A percentile compares a stretch with the other conserved stretches of the same genome.
These are phyloP conservation scores for Bathynomus jamesi DNA, from an alignment of 1,140 invertebrate genomes.

Conservation along the genomic window DNA sequence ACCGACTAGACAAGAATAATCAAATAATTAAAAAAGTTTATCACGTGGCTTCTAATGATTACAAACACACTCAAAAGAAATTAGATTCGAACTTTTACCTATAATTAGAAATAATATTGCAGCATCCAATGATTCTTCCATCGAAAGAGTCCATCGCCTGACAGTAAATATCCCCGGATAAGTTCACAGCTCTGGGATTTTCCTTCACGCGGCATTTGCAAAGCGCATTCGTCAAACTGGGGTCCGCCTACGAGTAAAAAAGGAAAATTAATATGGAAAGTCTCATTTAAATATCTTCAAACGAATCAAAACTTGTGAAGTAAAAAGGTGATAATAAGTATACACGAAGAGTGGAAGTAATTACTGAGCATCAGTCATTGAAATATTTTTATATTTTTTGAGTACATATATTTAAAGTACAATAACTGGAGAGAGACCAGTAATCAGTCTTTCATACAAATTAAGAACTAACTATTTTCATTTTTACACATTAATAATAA, in stretches of 20 bases:
- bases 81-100: constrained; percentile 32
- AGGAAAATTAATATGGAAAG: background rate
- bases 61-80: too few species aligned
- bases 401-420: background rate
- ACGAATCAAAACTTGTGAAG: background rate
- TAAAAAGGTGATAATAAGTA: background rate
- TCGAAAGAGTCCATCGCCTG: constrained; percentile 72
- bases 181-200: constrained; percentile 23
- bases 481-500: too few species aligned
- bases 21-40: too few species aligned
- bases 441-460: too few species aligned
- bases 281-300: background rate
- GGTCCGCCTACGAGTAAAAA: constrained; percentile 19
- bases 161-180: constrained; percentile 43
- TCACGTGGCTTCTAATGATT: too few species aligned
- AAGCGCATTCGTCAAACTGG: constrained; percentile 27
- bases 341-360: background rate
- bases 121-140: constrained; percentile 67
- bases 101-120: constrained; percentile 56
- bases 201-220: constrained; percentile 30
- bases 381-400: background rate
- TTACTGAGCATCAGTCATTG: background rate
- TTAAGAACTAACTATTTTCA: too few species aligned
- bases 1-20: too few species aligned
- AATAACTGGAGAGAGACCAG: too few species aligned